A percentile compares a stretch with the other conserved stretches of the same genome.
These are phyloP conservation scores for Stictonetta naevosa DNA, from an alignment of 2,113 vertebrate genomes.

Conservation along the genomic window DNA sequence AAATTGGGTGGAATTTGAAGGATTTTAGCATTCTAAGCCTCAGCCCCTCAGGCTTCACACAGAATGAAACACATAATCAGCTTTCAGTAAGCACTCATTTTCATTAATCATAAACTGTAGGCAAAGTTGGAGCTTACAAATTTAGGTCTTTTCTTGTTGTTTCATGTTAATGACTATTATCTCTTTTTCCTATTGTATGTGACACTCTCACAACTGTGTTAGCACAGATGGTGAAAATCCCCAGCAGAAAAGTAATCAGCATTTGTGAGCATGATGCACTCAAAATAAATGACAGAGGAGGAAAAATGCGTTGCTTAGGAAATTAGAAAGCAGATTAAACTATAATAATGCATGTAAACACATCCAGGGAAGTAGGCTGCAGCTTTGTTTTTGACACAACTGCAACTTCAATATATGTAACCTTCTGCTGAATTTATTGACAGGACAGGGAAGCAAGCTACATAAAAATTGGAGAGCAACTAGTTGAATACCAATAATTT, in stretches of 20 bases:
- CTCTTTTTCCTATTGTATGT: slow-evolving; percentile 49
- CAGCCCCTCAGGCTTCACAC: slow-evolving; percentile 48
- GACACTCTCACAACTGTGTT: slow-evolving; percentile 56
- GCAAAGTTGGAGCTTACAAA: slow-evolving; percentile 69
- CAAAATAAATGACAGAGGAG: slow-evolving; percentile 62
- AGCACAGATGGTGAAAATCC: slow-evolving; percentile 71
- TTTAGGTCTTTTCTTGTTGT: slow-evolving; percentile 69
- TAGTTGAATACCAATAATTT: background rate
- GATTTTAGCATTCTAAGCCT: slow-evolving; percentile 64
- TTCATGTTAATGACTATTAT: slow-evolving; percentile 73
- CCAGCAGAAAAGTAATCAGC: slow-evolving; percentile 67
- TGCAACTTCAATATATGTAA: background rate
- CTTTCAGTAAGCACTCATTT: slow-evolving; percentile 66
- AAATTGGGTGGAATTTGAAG: slow-evolving; percentile 66
- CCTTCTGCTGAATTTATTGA: slow-evolving; percentile 1
- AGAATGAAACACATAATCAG: slow-evolving; percentile 73
- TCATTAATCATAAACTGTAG: slow-evolving; percentile 76
- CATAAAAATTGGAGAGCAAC: background rate
- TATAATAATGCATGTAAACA: slow-evolving; percentile 16
- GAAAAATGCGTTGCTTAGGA: slow-evolving; percentile 29
- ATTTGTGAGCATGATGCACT: slow-evolving; percentile 50
- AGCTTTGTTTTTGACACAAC: slow-evolving; percentile 1
- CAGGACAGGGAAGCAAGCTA: background rate
- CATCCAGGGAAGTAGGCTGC: background rate
- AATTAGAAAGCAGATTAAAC: slow-evolving; percentile 58